Conservation (phyloP, 1,140 invertebrate species). For the Aphelenchoides fujianensis region DNA sequence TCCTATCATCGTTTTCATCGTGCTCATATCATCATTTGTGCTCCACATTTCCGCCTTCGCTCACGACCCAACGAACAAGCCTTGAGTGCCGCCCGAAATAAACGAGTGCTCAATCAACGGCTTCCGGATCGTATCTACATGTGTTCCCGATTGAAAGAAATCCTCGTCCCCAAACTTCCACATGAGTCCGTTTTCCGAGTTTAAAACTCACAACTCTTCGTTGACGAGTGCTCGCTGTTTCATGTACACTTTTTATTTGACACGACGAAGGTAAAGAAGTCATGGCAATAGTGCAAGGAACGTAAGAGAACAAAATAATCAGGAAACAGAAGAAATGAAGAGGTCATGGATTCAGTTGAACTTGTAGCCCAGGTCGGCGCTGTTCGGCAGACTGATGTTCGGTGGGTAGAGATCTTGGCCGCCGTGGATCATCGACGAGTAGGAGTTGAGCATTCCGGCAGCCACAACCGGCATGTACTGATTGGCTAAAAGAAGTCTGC, state of each 20-base stretch:
- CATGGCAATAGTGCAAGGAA: not conserved
- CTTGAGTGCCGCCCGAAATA: no score
- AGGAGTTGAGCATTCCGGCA: slow-evolving; percentile 13
- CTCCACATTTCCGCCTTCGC: no score
- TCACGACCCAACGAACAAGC: no score
- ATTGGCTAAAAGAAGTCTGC: not conserved
- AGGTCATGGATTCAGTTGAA: slow-evolving; percentile 3
- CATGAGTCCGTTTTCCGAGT: no score
- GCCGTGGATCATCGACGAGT: not conserved
- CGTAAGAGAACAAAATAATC: not conserved
- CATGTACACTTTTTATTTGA: not conserved
- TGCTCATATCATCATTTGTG: no score
- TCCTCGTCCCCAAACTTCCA: no score
- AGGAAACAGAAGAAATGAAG: not conserved
- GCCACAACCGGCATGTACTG: not conserved
- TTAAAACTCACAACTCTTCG: no score
- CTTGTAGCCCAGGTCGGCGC: not conserved
- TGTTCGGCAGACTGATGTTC: not conserved
- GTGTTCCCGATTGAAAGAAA: no score
- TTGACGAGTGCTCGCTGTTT: no score
- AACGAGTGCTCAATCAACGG: no score
- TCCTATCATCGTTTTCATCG: no score
- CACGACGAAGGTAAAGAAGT: not conserved
- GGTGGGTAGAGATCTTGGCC: slow-evolving; percentile 12
- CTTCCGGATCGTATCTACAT: no score